Percentiles rank a stretch among this genome's conserved stretches.
Conservation (phyloP, 2,888 invertebrate genomes). For the Drosophila affinis region DNA sequence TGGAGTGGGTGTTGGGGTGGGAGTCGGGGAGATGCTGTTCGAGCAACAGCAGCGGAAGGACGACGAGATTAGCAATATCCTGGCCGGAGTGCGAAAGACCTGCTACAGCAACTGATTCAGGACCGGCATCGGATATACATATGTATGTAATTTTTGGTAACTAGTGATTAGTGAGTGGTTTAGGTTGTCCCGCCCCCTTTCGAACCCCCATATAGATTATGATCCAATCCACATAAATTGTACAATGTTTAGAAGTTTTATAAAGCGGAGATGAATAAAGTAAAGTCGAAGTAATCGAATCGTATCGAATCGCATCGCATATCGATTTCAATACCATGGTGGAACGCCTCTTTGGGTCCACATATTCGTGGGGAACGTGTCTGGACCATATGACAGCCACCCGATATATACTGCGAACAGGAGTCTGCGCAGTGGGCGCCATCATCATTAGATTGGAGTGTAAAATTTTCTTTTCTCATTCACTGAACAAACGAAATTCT, state of each 20-base stretch:
- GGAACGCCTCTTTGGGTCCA: constrained; percentile 25
- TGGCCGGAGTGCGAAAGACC: constrained; percentile 94
- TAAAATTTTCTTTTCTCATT: constrained; percentile 67
- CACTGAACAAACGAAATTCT: constrained; percentile 57
- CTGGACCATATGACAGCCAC: constrained; percentile 48
- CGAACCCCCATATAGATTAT: constrained; percentile 7
- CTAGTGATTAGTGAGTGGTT: constrained; percentile 30
- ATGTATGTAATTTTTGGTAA: constrained; percentile 33
- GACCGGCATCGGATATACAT: neutral
- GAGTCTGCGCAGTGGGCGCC: constrained; percentile 53
- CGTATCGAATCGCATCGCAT: neutral
- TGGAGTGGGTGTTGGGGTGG: constrained; percentile 33
- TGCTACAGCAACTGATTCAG: constrained; percentile 90
- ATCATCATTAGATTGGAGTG: constrained; percentile 36
- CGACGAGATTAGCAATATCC: constrained; percentile 94
- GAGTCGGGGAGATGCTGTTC: constrained; percentile 69
- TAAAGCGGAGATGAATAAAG: constrained; percentile 32
- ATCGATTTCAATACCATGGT: constrained; percentile 26
- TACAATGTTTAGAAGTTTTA: constrained; percentile 36
- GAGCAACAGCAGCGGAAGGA: constrained; percentile 87
- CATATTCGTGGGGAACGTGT: constrained; percentile 19
- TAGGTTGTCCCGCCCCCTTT: constrained; percentile 26
- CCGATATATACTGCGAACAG: constrained; percentile 64
- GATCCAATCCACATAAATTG: constrained; percentile 23
- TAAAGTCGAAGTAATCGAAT: constrained; percentile 41